These are phyloP conservation scores for Stenoptilia bipunctidactyla DNA, from an alignment of 2,888 invertebrate species.

Conservation along the genomic window DNA sequence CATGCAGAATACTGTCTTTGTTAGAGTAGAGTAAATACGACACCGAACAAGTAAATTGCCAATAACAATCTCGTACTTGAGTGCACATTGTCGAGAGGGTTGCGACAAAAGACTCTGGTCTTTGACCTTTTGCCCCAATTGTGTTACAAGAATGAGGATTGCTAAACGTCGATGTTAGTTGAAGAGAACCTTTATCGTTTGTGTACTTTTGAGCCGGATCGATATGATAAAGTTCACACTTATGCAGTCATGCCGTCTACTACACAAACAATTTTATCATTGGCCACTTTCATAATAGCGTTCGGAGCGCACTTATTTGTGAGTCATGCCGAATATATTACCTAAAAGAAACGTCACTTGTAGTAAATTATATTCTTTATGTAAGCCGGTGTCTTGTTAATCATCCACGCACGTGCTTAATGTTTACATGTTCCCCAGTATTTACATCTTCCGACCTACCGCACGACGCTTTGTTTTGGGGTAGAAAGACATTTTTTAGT, in stretches of 20 bases:
- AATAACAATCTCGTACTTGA: too few relatives aligned
- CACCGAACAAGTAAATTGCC: too few relatives aligned
- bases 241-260: too few relatives aligned
- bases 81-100: slow-evolving; percentile 1
- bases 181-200: slow-evolving; percentile 17
- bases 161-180: slow-evolving; percentile 22
- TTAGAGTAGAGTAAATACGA: too few relatives aligned
- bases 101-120: slow-evolving; percentile 32
- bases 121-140: slow-evolving; percentile 47
- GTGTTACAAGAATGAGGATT: slow-evolving; percentile 17
- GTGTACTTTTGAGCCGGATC: slow-evolving; percentile 8
- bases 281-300: too few relatives aligned
- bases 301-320: too few relatives aligned
- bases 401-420: slow-evolving; percentile 32
- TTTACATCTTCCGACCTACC: slow-evolving; percentile 41
- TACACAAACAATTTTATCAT: too few relatives aligned
- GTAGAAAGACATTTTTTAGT: slow-evolving; percentile 10
- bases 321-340: too few relatives aligned
- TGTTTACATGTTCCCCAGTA: slow-evolving; percentile 32
- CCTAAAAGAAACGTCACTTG: too few relatives aligned
- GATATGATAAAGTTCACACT: too few relatives aligned
- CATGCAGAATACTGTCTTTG: too few relatives aligned
- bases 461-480: slow-evolving; percentile 23
- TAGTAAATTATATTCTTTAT: slow-evolving; percentile 5
- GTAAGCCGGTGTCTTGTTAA: slow-evolving; percentile 31